phyloP scores from a whole-genome alignment of 2,888 invertebrate species.

The Oxyteleia sp. region DNA sequence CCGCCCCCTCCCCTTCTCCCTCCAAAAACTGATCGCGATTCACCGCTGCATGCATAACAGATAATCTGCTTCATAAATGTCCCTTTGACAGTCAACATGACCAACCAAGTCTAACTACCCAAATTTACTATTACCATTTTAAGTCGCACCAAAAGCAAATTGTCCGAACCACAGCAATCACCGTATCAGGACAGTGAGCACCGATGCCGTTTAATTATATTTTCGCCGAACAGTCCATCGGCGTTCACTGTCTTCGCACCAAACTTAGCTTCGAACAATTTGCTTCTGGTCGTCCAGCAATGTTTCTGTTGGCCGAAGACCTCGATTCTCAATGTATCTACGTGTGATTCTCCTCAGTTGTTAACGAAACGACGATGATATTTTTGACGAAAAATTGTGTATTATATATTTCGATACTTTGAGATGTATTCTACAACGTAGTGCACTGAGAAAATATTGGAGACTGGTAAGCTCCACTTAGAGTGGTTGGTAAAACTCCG shows the following conservation, averaged over 20 bases:
- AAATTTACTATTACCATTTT: neutral
- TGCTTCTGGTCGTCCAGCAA: slow-evolving; percentile 1
- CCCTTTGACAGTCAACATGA: slow-evolving; percentile 27
- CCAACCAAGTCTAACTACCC: neutral
- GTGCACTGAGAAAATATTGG: too few species aligned
- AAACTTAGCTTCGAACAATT: neutral
- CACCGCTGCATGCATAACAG: slow-evolving; percentile 45
- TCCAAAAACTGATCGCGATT: slow-evolving; percentile 32
- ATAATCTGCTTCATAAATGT: slow-evolving; percentile 29
- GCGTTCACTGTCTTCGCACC: neutral
- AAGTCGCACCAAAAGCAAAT: neutral
- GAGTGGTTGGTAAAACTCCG: too few species aligned
- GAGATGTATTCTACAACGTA: too few species aligned
- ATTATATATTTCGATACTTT: too few species aligned
- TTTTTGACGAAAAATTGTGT: slow-evolving; percentile 5
- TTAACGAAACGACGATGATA: neutral
- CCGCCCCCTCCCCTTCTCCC: neutral
- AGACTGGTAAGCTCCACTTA: too few species aligned
- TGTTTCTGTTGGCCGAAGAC: neutral
- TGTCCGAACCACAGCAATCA: neutral
- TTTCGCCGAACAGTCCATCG: neutral
- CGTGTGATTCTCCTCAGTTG: neutral
- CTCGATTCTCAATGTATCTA: slow-evolving; percentile 2
- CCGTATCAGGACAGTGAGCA: neutral
- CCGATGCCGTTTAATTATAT: neutral